These are phyloP conservation scores for Cheiracanthium punctorium DNA, from an alignment of 2,888 invertebrate genomes.

Conservation along the genomic window DNA sequence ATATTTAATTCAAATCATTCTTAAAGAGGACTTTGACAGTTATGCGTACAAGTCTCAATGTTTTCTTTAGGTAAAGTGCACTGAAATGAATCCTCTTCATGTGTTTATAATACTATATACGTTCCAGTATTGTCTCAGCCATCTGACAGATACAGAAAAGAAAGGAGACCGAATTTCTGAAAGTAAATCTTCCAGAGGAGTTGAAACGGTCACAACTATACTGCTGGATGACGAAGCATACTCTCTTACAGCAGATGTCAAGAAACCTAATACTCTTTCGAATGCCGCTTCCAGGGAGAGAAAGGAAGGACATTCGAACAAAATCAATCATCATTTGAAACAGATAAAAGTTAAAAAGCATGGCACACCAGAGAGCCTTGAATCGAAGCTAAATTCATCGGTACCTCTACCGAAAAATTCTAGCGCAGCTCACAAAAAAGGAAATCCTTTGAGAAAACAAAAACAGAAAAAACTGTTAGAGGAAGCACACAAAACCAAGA, in stretches of 20 bases:
- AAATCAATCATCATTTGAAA: not conserved
- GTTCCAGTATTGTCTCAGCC: not conserved
- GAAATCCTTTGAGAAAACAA: too few relatives aligned
- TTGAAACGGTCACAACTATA: not conserved
- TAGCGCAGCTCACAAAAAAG: not conserved
- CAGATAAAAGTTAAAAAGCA: not conserved
- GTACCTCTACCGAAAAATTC: not conserved
- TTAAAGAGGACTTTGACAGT: too few relatives aligned
- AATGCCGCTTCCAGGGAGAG: not conserved
- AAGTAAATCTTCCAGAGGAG: not conserved
- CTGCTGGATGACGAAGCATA: not conserved
- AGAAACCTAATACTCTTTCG: not conserved
- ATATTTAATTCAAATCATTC: too few relatives aligned
- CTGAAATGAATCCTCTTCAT: not conserved
- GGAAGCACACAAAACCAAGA: not conserved
- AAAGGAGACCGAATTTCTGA: not conserved
- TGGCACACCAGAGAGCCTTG: not conserved
- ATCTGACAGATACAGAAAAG: not conserved
- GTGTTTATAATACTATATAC: not conserved
- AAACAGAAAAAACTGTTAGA: too few relatives aligned
- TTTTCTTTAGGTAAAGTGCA: not conserved
- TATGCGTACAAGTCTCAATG: too few relatives aligned
- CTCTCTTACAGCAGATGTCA: not conserved
- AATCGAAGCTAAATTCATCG: not conserved
- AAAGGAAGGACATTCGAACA: not conserved